These are phyloP conservation scores for Melieria picta DNA, from an alignment of 2,888 invertebrate genomes.

Conservation along the genomic window DNA sequence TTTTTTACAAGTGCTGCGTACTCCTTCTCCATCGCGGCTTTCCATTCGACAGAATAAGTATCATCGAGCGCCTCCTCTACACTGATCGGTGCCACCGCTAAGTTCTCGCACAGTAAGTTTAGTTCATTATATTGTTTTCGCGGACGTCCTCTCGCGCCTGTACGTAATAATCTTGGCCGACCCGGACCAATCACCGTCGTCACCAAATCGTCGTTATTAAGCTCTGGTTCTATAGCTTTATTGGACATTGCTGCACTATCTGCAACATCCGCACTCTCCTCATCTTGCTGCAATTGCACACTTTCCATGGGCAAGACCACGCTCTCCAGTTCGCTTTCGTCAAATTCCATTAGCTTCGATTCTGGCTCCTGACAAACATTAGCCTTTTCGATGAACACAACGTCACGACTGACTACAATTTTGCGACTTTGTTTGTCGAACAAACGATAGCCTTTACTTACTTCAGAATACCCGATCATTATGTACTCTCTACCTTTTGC, in stretches of 20 bases:
- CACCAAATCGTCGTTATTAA: background rate
- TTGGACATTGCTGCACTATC: background rate
- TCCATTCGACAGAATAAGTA: constrained; percentile 36
- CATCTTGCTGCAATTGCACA: background rate
- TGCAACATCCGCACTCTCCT: background rate
- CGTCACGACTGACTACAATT: constrained; percentile 29
- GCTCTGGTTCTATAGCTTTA: background rate
- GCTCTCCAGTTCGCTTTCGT: background rate
- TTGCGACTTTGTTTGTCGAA: constrained; percentile 21
- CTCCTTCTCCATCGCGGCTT: constrained; percentile 42
- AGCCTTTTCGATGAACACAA: constrained; percentile 32
- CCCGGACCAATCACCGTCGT: constrained; percentile 31
- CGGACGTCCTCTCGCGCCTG: constrained; percentile 39
- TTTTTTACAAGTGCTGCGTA: constrained; percentile 39
- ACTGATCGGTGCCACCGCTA: constrained; percentile 32
- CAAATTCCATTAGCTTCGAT: constrained; percentile 2
- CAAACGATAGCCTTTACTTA: constrained; percentile 34
- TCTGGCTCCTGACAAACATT: background rate
- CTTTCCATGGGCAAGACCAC: constrained; percentile 2
- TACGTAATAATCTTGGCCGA: constrained; percentile 36
- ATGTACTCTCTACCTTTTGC: constrained; percentile 33
- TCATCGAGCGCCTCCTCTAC: constrained; percentile 35
- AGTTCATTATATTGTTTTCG: constrained; percentile 37
- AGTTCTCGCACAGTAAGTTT: constrained; percentile 26
- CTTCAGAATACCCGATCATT: constrained; percentile 36